phyloP scores from a whole-genome alignment of 2,797 vertebrate species.

The Clarias pachynema region DNA sequence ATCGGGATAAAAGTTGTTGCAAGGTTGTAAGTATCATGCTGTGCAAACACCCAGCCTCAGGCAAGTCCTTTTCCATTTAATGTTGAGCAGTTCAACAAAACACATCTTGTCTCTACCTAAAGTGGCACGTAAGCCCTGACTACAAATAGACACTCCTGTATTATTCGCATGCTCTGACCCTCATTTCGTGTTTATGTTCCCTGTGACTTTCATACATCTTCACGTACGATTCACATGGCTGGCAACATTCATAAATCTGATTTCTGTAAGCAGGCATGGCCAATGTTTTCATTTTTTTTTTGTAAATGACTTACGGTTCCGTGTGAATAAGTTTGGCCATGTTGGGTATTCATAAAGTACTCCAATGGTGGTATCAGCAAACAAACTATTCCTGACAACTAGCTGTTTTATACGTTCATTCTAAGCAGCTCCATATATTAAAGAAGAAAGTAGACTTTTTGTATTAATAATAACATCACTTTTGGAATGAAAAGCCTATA shows the following conservation, averaged over 20 bases:
- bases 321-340: neutral
- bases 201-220: conserved; percentile 15
- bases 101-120: conserved; percentile 8
- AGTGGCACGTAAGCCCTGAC: conserved; percentile 38
- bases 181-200: conserved; percentile 5
- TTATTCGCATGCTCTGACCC: conserved; percentile 1
- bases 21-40: conserved; percentile 31
- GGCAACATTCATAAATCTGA: conserved; percentile 12
- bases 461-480: neutral
- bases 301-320: neutral
- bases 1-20: conserved; percentile 10
- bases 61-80: conserved; percentile 40
- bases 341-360: neutral
- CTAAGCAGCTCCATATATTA: neutral
- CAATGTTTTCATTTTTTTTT: neutral
- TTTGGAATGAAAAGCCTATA: neutral
- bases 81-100: conserved; percentile 23
- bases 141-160: conserved; percentile 27
- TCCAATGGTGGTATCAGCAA: neutral
- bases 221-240: neutral
- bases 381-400: neutral
- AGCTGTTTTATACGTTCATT: neutral
- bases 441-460: neutral
- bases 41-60: conserved; percentile 12
- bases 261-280: neutral